A percentile compares a stretch with the other conserved stretches of the same genome.
Evolutionary conservation across 2,113 vertebrate genomes (phyloP).

Genomic region (Chauna torquata): DNA sequence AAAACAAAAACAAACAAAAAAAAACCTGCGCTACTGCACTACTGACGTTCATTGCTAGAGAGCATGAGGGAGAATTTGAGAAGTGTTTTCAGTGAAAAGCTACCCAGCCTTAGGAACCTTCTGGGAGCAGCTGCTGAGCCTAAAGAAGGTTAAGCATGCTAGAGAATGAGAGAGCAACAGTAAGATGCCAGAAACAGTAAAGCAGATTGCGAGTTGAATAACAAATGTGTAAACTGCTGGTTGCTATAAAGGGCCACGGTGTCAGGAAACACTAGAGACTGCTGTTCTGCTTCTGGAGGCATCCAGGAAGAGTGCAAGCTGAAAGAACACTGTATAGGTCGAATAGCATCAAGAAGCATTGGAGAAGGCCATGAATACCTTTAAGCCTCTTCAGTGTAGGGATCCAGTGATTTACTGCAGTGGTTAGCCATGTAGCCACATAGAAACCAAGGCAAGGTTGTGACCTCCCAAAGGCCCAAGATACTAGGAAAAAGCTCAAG

Average conservation of each 20-base stretch:
- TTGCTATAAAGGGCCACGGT: slow-evolving; percentile 39
- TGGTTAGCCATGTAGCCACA: neutral
- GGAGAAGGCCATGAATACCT: neutral
- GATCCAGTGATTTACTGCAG: neutral
- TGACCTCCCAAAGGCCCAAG: neutral
- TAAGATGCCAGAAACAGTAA: slow-evolving; percentile 39
- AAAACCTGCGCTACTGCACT: neutral
- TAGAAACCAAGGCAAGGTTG: neutral
- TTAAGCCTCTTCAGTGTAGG: neutral
- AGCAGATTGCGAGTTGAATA: slow-evolving; percentile 55
- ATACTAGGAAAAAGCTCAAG: neutral
- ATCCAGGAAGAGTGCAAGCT: neutral
- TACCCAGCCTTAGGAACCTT: neutral
- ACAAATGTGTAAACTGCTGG: slow-evolving; percentile 48
- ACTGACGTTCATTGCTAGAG: neutral
- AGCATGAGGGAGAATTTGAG: neutral
- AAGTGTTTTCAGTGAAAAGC: slow-evolving; percentile 4
- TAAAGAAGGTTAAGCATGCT: slow-evolving; percentile 31
- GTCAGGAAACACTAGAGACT: slow-evolving; percentile 17
- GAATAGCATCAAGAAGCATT: neutral
- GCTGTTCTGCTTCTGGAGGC: slow-evolving; percentile 36
- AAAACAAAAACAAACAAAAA: too few relatives aligned
- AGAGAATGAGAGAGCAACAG: slow-evolving; percentile 6
- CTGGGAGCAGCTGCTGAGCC: slow-evolving; percentile 45
- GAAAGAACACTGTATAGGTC: neutral